These are phyloP conservation scores for Cataglyphis livida DNA, from an alignment of 2,888 invertebrate species.

Conservation along the genomic window DNA sequence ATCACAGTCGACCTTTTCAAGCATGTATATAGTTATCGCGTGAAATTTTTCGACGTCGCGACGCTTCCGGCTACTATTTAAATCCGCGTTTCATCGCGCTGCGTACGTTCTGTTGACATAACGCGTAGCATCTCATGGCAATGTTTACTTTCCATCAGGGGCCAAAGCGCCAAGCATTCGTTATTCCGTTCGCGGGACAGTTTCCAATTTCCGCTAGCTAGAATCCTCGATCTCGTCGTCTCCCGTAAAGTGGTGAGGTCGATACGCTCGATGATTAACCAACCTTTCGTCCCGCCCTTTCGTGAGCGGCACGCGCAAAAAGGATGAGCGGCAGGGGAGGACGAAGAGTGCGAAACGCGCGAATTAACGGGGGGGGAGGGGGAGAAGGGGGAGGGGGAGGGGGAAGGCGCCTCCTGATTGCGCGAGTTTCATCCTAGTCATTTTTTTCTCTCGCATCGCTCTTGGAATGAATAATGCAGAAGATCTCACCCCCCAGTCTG, in stretches of 20 bases:
- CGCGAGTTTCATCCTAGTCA: slow-evolving; percentile 64
- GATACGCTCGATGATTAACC: slow-evolving; percentile 71
- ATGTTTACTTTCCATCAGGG: slow-evolving; percentile 62
- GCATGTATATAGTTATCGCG: background rate
- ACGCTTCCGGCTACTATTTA: slow-evolving; percentile 33
- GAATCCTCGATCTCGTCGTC: slow-evolving; percentile 56
- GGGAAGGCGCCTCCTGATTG: slow-evolving; percentile 68
- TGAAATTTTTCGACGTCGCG: slow-evolving; percentile 22
- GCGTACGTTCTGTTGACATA: slow-evolving; percentile 41
- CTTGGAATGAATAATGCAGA: slow-evolving; percentile 68
- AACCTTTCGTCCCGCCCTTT: slow-evolving; percentile 56
- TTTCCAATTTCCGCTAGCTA: slow-evolving; percentile 72
- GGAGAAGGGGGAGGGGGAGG: background rate
- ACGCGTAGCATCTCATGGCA: slow-evolving; percentile 41
- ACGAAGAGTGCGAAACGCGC: slow-evolving; percentile 68
- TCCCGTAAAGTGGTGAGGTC: slow-evolving; percentile 6
- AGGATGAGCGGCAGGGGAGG: background rate
- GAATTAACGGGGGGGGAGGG: slow-evolving; percentile 70
- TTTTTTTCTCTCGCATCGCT: slow-evolving; percentile 49
- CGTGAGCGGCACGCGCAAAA: slow-evolving; percentile 57
- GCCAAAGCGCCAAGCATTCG: slow-evolving; percentile 62
- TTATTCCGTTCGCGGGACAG: slow-evolving; percentile 73
- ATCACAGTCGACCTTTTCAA: slow-evolving; percentile 1
- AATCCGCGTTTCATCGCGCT: slow-evolving; percentile 38
- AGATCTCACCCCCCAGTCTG: slow-evolving; percentile 50